Conservation (phyloP, 2,113 vertebrate genomes). For the Anoura caudifer region DNA sequence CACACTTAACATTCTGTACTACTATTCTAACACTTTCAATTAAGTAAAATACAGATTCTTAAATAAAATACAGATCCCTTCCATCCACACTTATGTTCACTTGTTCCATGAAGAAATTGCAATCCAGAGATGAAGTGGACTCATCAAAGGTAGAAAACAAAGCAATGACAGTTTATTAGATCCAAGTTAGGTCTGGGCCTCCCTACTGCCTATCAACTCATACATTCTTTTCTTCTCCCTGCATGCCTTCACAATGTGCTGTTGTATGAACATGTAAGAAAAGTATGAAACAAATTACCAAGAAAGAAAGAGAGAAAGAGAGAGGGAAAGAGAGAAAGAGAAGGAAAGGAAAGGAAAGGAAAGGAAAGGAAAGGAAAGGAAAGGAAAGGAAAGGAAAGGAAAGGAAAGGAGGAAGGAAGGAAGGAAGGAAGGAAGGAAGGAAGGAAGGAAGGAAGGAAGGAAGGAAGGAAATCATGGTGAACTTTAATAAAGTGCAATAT, state of each 20-base stretch:
- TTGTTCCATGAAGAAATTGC: not conserved
- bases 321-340: accelerated
- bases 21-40: not conserved
- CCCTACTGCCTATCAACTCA: not conserved
- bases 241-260: not conserved
- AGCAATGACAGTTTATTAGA: not conserved
- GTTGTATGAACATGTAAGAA: not conserved
- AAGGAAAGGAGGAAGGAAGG: too few species aligned
- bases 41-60: not conserved
- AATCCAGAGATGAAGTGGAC: not conserved
- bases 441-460: not conserved
- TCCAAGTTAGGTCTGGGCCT: not conserved
- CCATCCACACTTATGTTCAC: not conserved
- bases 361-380: too few species aligned
- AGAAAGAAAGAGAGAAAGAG: not conserved
- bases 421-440: too few species aligned
- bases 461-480: too few species aligned
- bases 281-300: not conserved
- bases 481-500: not conserved
- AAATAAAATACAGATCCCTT: not conserved
- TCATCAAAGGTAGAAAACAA: not conserved
- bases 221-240: not conserved
- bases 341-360: too few species aligned
- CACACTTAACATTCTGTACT: not conserved
- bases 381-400: too few species aligned